Evolutionary conservation across 2,888 invertebrate genomes (phyloP).

Genomic region (Rhimphoctona megacephalus): DNA sequence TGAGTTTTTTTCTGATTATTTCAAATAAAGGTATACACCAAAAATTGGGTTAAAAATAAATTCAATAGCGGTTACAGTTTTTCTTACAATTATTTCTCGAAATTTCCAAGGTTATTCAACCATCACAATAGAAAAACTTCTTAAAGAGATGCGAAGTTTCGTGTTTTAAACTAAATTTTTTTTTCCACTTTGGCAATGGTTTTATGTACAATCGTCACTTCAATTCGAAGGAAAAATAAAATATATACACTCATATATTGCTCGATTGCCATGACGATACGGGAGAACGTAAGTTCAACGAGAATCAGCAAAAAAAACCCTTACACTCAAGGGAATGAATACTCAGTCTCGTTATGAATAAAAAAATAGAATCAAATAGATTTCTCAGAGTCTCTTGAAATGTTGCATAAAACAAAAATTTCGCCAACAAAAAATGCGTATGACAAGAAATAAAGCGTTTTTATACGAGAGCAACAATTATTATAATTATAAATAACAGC

Average conservation of each 20-base stretch:
- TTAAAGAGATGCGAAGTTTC: not conserved
- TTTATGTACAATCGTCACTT: constrained; percentile 34
- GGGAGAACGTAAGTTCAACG: not conserved
- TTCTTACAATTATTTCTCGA: not conserved
- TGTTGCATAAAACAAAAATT: not conserved
- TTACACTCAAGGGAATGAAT: not conserved
- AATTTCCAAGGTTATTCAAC: not conserved
- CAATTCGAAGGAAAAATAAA: constrained; percentile 5
- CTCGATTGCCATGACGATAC: not conserved
- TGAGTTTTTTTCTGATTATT: not conserved
- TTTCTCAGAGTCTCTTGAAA: not conserved
- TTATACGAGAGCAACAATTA: constrained; percentile 86
- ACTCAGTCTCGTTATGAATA: not conserved
- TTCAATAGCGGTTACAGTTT: not conserved
- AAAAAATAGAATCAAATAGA: not conserved
- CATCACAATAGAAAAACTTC: not conserved
- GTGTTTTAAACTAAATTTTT: not conserved
- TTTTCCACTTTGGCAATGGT: not conserved
- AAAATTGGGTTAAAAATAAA: not conserved
- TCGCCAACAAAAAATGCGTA: constrained; percentile 43
- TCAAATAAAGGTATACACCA: not conserved
- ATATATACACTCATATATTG: not conserved
- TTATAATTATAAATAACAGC: constrained; percentile 89
- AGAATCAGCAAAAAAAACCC: not conserved
- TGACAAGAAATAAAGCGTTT: not conserved